Conservation (phyloP, 2,113 vertebrate genomes). For the Sorex fumeus region DNA sequence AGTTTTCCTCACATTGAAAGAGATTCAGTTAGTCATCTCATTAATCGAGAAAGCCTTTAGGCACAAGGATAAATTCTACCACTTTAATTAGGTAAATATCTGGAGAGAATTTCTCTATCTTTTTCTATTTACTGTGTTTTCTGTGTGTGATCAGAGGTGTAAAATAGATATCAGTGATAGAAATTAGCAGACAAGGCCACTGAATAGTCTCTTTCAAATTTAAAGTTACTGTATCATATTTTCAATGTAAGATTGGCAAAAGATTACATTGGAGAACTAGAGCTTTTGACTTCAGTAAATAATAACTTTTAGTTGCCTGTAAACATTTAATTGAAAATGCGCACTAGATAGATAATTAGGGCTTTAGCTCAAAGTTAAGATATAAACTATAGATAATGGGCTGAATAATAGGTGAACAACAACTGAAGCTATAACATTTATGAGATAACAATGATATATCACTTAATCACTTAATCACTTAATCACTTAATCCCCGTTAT, state of each 20-base stretch:
- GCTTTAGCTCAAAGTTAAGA: background rate
- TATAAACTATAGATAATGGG: background rate
- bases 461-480: no score
- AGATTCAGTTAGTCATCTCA: background rate
- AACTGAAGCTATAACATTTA: background rate
- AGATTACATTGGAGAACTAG: background rate
- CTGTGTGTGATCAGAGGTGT: background rate
- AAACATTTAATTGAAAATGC: background rate
- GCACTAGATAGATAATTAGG: background rate
- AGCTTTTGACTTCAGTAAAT: background rate
- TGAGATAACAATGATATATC: background rate
- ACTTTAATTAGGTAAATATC: background rate
- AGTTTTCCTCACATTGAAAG: background rate
- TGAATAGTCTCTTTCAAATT: background rate
- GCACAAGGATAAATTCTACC: background rate
- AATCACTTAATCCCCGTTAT: no score
- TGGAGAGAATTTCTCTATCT: background rate
- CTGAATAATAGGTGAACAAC: background rate
- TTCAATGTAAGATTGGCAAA: background rate
- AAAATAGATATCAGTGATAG: background rate
- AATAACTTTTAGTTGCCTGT: background rate
- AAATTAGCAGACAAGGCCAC: background rate
- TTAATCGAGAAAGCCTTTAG: background rate
- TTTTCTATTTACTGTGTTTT: background rate
- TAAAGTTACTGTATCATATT: background rate